Conservation (phyloP, 2,888 invertebrate species). For the Malthinus flaveolus region DNA sequence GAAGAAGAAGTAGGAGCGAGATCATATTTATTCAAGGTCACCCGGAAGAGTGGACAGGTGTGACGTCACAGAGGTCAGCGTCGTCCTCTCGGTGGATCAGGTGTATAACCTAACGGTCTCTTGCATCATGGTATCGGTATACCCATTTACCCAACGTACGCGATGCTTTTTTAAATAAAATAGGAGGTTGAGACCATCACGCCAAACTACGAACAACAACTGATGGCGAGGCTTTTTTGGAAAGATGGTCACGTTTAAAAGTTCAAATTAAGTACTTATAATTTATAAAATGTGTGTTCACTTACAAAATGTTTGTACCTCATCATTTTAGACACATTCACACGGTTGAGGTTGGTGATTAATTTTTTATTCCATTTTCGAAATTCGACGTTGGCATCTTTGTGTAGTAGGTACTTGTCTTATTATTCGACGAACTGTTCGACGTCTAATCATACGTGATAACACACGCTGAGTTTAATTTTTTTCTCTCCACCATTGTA, state of each 20-base stretch:
- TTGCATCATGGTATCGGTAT: slow-evolving; percentile 38
- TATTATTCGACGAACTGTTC: slow-evolving; percentile 18
- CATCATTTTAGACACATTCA: slow-evolving; percentile 38
- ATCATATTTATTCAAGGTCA: slow-evolving; percentile 45
- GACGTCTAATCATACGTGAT: slow-evolving; percentile 23
- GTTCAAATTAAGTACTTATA: slow-evolving; percentile 29
- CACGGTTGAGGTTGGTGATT: slow-evolving; percentile 36
- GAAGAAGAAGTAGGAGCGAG: slow-evolving; percentile 31
- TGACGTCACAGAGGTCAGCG: slow-evolving; percentile 47
- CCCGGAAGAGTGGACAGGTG: slow-evolving; percentile 47
- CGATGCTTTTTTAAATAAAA: neutral
- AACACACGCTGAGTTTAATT: slow-evolving; percentile 25
- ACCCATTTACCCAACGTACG: neutral
- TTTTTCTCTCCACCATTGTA: slow-evolving; percentile 17
- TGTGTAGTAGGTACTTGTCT: slow-evolving; percentile 18
- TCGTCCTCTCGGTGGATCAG: slow-evolving; percentile 42
- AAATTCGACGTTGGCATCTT: slow-evolving; percentile 23
- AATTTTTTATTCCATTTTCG: slow-evolving; percentile 26
- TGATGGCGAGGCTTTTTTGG: slow-evolving; percentile 27
- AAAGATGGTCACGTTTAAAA: slow-evolving; percentile 33
- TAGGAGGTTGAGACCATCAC: slow-evolving; percentile 39
- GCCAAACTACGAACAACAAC: slow-evolving; percentile 22
- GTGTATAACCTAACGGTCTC: slow-evolving; percentile 47
- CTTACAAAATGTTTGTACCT: slow-evolving; percentile 31
- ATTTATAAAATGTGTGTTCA: slow-evolving; percentile 16